Evolutionary conservation across 2,888 invertebrate genomes (phyloP), one percentile per base, ranked within the genome.

Genomic region (Belgica antarctica): DNA sequence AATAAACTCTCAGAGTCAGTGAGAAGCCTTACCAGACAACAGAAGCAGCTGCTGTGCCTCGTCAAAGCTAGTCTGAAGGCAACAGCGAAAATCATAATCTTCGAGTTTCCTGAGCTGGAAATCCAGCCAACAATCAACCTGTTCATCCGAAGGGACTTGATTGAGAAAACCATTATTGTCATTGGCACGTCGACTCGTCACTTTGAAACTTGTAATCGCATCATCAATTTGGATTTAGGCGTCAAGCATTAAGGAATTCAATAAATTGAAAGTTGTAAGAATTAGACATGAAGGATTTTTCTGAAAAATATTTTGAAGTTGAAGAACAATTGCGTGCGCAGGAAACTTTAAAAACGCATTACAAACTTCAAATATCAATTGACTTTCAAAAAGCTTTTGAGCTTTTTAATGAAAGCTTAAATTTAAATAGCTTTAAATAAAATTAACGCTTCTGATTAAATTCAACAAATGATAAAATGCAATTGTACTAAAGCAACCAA

Each of bases 81-180:
- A 19, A 22, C 19, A 25, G 31, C 57, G 4, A 36, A 63, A 46
- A 61, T 71, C n/a, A 10, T 71, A 3, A 62, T 71, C n/a, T 27
- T 71, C 3, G 71, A 71, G 27, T 62, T 27, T 57, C 71, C 71
- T 1, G 62, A 68, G 22, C 46, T 66, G 3, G 63, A 71, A 27
- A 63, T 63, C n/a, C 62, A 57, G 15, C 17, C 68, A n/a, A 27
- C 57, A 17, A 62, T 71, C 22, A 62, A 71, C 59, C 41, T 52
- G 41, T 41, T 57, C 15, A 57, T 71, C 25, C 46, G 27, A 36
- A 19, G 17, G 7, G 57, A 71, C 34, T 70, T 71, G 25, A 19
- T 25, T 28, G 31, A 63, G n/a, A 69, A 69, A 27, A 71, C 71
- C n/a, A 62, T 71, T 5, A 52, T 71, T 3, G 52, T 71, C 17